Evolutionary conservation across 2,888 invertebrate genomes (phyloP).

Genomic region (Chirona hameri): DNA sequence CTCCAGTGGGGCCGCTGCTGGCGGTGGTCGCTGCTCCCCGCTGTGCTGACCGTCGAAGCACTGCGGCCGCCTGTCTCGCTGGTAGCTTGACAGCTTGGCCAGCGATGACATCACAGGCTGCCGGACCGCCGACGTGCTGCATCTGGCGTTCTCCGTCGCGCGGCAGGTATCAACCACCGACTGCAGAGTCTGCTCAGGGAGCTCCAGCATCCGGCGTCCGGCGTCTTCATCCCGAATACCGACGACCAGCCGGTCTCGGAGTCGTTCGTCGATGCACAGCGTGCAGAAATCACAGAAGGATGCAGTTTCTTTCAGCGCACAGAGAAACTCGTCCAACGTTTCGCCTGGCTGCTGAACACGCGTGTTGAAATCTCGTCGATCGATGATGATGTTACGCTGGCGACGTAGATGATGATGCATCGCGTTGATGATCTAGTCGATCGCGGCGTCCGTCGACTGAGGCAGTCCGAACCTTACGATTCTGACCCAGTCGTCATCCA

Average conservation of each 20-base stretch:
- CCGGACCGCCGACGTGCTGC: no score
- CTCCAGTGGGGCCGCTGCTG: no score
- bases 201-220: neutral
- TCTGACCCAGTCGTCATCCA: neutral
- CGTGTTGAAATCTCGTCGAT: neutral
- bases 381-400: neutral
- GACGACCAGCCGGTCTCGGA: neutral
- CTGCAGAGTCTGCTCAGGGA: neutral
- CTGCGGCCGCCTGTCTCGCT: no score
- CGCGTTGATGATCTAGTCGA: neutral
- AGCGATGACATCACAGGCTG: no score
- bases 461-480: neutral
- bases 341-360: neutral
- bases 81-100: no score
- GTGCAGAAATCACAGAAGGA: neutral
- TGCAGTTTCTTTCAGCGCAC: neutral
- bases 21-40: no score
- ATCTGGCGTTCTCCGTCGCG: no score
- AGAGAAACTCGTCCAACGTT: neutral
- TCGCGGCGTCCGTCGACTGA: neutral
- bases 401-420: neutral
- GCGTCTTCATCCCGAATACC: neutral
- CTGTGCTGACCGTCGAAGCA: no score
- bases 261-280: neutral
- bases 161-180: no score